A percentile compares a stretch with the other conserved stretches of the same genome.
Evolutionary conservation across 2,113 vertebrate genomes (phyloP).

Genomic region (Mionectes macconnelli): DNA sequence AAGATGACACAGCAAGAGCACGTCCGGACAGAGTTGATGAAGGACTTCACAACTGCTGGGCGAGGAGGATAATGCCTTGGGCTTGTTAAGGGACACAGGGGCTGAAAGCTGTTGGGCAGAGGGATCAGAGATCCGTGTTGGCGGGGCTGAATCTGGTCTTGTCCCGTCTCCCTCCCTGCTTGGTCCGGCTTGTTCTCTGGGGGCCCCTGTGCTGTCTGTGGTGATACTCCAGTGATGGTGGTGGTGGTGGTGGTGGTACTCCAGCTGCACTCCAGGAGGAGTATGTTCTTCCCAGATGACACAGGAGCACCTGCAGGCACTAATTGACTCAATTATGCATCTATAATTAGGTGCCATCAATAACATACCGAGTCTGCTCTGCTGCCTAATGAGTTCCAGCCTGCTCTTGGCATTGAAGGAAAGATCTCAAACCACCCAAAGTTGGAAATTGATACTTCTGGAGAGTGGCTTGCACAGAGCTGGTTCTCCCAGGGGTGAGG

Average conservation of each 20-base stretch:
- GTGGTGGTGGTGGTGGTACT: not conserved
- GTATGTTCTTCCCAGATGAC: not conserved
- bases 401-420: not conserved
- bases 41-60: not conserved
- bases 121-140: rapidly evolving
- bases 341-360: not conserved
- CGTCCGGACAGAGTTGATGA: rapidly evolving
- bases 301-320: not conserved
- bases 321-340: not conserved
- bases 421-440: not conserved
- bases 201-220: not conserved
- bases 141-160: rapidly evolving
- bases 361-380: not conserved
- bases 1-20: not conserved
- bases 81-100: not conserved
- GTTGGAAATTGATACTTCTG: not conserved
- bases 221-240: not conserved
- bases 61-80: not conserved
- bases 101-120: rapidly evolving
- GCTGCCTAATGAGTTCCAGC: not conserved
- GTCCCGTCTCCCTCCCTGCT: too few species aligned
- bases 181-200: not conserved
- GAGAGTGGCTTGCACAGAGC: not conserved
- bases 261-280: not conserved
- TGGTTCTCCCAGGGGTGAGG: rapidly evolving